Conservation (phyloP, 2,797 vertebrate genomes). For the Morus bassanus region DNA sequence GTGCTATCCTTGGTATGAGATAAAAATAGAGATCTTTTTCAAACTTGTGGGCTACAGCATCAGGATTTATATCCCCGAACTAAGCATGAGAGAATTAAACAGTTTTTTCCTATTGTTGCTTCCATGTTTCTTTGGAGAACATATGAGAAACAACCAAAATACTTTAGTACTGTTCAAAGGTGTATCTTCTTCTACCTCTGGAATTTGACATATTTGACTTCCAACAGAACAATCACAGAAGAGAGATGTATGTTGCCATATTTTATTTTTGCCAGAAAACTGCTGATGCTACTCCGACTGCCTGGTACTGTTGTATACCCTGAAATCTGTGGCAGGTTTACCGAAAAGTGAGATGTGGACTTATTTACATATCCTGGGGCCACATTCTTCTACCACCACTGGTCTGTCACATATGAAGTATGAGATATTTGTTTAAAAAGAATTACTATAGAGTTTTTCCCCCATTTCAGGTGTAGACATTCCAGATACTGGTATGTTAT, state of each 20-base stretch:
- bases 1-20: not conserved
- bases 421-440: not conserved
- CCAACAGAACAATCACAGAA: not conserved
- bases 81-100: not conserved
- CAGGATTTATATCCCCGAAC: not conserved
- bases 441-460: not conserved
- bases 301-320: slow-evolving; percentile 23
- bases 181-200: not conserved
- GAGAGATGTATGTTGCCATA: slow-evolving; percentile 1
- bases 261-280: slow-evolving; percentile 59
- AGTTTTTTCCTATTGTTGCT: not conserved
- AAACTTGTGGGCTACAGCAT: not conserved
- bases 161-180: not conserved
- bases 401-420: not conserved
- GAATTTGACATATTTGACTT: not conserved
- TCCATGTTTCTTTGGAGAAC: not conserved
- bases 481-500: not conserved
- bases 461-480: not conserved
- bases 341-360: slow-evolving; percentile 12
- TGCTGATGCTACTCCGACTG: not conserved
- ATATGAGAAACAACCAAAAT: not conserved
- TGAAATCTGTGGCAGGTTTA: not conserved
- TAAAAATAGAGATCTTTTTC: not conserved
- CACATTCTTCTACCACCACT: not conserved
- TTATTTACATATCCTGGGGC: slow-evolving; percentile 48